Evolutionary conservation across 2,888 invertebrate genomes (phyloP).

Genomic region (Diarsia dahlii): DNA sequence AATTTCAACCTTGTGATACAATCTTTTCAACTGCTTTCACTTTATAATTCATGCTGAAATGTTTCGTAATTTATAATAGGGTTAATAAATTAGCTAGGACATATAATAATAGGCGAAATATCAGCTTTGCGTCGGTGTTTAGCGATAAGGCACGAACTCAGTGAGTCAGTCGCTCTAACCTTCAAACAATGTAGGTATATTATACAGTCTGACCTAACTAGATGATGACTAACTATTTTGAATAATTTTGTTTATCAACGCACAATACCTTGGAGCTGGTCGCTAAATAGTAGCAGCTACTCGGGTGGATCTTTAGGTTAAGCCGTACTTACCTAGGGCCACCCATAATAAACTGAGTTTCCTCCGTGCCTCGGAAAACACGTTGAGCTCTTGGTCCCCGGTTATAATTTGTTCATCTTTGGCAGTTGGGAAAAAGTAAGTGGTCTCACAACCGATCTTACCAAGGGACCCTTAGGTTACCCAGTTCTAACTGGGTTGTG

Average conservation of each 20-base stretch:
- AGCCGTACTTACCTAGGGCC: neutral
- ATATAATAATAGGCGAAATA: slow-evolving; percentile 69
- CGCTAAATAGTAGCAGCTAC: neutral
- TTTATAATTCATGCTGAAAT: slow-evolving; percentile 32
- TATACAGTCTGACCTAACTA: slow-evolving; percentile 7
- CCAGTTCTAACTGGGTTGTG: neutral
- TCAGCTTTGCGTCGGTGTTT: slow-evolving; percentile 68
- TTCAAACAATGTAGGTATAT: slow-evolving; percentile 50
- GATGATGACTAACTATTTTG: slow-evolving; percentile 17
- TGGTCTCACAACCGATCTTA: neutral
- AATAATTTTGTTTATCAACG: neutral
- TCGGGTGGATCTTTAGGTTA: neutral
- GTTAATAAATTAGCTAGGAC: slow-evolving; percentile 70
- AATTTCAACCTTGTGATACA: neutral
- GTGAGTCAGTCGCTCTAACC: slow-evolving; percentile 63
- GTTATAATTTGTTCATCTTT: neutral
- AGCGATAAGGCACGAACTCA: slow-evolving; percentile 76
- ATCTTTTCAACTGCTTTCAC: slow-evolving; percentile 13
- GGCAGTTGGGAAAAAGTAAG: neutral
- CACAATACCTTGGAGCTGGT: neutral
- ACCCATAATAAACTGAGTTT: neutral
- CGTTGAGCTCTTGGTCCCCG: neutral
- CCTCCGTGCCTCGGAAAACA: neutral
- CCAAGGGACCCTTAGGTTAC: neutral
- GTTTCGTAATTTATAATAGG: slow-evolving; percentile 46